Evolutionary conservation across 2,797 vertebrate genomes (phyloP), one percentile per base, ranked within the genome.

Genomic region (Taeniopygia guttata): DNA sequence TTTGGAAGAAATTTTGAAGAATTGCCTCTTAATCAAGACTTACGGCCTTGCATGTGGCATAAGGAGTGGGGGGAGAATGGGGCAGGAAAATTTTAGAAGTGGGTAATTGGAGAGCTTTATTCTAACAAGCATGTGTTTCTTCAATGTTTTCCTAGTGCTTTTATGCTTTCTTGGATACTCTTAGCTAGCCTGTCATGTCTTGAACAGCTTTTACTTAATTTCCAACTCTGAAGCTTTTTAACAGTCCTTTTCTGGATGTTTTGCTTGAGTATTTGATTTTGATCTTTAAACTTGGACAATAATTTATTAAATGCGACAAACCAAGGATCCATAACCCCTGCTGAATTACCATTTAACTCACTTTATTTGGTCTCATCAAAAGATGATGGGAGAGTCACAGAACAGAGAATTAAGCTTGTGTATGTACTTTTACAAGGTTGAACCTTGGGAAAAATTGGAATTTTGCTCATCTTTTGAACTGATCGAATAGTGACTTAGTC

Each of bases 51-150:
- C 78, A 51, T 92, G 63, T 67, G 70, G 26, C 29, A 30, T 74
- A 43, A 34, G 13, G 16, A 23, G 13, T 7, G 6, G 10, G 4
- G 2, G 12, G 10, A 25, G 17, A 16, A 15, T 32, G 34, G 30
- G 42, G 9, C 32, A 72, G 55, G 17, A 88, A 60, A 55, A 86
- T 21, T 45, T 23, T 18, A 63, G 6, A 67, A 63, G 9, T 67
- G 45, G 26, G 16, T 62, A 68, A 26, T 29, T 49, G 8, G 36
- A 51, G 12, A 59, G 62, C n/a, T 49, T 67, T 40, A 51, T 82
- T 89, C 75, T 93, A 94, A 94, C 55, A 68, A 78, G 82, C 87
- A 75, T 75, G 89, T 75, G n/a, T 81, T 90, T 29, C 70, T 64
- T 87, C n/a, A 69, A 9, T 66, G 43, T 76, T 82, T 73, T 85